Base-by-base conservation (phyloP, 1,140 invertebrate species). In the Daktulosphaira vitifoliae region DNA sequence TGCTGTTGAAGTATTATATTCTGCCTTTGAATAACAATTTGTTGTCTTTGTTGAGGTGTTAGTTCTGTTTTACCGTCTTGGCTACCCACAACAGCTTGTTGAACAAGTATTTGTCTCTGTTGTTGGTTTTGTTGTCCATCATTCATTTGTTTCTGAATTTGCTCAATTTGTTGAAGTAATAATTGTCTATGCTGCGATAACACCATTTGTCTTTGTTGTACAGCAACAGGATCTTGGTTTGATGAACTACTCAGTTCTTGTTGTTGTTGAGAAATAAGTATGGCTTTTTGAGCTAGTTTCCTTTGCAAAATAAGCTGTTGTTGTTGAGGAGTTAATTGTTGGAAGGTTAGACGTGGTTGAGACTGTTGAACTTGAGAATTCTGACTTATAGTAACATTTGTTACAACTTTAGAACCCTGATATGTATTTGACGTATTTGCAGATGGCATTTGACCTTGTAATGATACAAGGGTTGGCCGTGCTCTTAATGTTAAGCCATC, bases 301-400 rank as follows among this genome's bases (percentile, higher is more conserved):
- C 71, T 71, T 18, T 76, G 76, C 33, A 75, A 69, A 51, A 73
- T 74, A 46, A 78, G 75, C 16, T 77, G 76, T 68, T 78, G 76
- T 68, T 78, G 77, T 65, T 78, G 78, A 49, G 74, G 77, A 51
- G 66, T 70, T 26, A 69, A 53, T 48, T 67, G 59, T 65, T 37
- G 64, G 68, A 66, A 51, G 20, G 54, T 62, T 51, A 51, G 26
- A n/a, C 48, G 67, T 44, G 56, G 53, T 13, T 68, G 66, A 38
- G 39, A 37, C 11, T 42, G 59, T 67, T 68, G 67, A 65, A 53
- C 29, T 44, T 56, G 22, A 16, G 62, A 44, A 25, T 42, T 65
- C 48, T 68, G 65, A 22, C 66, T 53, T 29, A 62, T 54, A 62
- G 66, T 49, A 1, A 68, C 52, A 42, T 56, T 68, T 25, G 66